A percentile compares a stretch with the other conserved stretches of the same genome.
Conservation (phyloP, 2,797 vertebrate species). For the Lagodon rhomboides region DNA sequence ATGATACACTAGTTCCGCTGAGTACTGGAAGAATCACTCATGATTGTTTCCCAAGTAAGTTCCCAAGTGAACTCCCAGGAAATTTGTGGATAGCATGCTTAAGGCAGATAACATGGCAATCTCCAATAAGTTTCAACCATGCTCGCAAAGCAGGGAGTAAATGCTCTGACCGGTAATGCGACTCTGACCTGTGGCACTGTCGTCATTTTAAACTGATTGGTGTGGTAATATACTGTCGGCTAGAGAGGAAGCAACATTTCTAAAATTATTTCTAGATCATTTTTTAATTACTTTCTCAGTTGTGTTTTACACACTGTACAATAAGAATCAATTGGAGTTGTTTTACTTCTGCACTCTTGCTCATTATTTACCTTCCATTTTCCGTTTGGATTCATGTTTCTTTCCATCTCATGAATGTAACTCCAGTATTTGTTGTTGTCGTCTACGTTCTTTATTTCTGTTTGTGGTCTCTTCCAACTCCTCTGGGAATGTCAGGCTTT, state of each 20-base stretch:
- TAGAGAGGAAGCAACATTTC: background rate
- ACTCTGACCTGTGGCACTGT: slow-evolving; percentile 20
- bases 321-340: background rate
- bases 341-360: slow-evolving; percentile 8
- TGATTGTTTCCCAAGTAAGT: too few relatives aligned
- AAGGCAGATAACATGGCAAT: background rate
- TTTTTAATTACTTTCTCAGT: background rate
- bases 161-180: too few relatives aligned
- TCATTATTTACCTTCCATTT: slow-evolving; percentile 6
- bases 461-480: background rate
- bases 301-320: background rate
- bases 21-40: too few relatives aligned
- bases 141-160: background rate
- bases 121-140: background rate
- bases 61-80: too few relatives aligned
- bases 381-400: background rate
- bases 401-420: background rate
- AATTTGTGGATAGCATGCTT: background rate
- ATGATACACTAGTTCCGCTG: too few relatives aligned
- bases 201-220: slow-evolving; percentile 12
- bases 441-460: too few relatives aligned
- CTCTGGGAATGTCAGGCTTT: background rate
- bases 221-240: background rate
- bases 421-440: background rate
- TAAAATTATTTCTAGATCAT: background rate